A percentile compares a stretch with the other conserved stretches of the same genome.
Evolutionary conservation across 2,113 vertebrate species (phyloP).

Genomic region (Puffinus mauretanicus): DNA sequence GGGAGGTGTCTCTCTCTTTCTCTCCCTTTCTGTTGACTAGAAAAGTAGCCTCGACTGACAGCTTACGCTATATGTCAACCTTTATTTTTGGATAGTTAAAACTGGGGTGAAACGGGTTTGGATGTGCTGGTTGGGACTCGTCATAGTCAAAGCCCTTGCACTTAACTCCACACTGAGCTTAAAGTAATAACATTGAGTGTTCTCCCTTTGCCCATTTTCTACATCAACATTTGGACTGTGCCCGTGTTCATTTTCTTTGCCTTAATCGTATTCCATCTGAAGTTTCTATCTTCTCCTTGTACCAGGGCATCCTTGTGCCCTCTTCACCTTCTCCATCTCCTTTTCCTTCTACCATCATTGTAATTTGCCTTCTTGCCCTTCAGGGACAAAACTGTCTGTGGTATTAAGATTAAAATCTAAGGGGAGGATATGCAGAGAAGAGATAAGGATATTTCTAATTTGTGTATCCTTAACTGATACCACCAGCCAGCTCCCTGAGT

Average conservation of each 20-base stretch:
- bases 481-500: not conserved
- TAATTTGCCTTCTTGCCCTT: not conserved
- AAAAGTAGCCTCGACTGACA: not conserved
- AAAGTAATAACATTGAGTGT: not conserved
- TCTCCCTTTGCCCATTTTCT: not conserved
- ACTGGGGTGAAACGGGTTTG: not conserved
- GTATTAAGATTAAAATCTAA: not conserved
- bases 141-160: not conserved
- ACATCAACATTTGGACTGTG: not conserved
- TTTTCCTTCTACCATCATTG: not conserved
- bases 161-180: not conserved
- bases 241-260: not conserved
- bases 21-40: not conserved
- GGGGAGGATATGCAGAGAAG: not conserved
- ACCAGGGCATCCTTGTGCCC: not conserved
- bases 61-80: not conserved
- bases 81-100: not conserved
- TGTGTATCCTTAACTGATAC: not conserved
- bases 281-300: not conserved
- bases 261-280: not conserved
- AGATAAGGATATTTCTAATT: not conserved
- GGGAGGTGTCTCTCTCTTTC: not conserved
- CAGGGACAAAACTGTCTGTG: not conserved
- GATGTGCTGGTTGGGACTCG: no score
- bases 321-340: not conserved